Base-by-base conservation (phyloP, 2,888 invertebrate species). In the Drosophila rellima region DNA sequence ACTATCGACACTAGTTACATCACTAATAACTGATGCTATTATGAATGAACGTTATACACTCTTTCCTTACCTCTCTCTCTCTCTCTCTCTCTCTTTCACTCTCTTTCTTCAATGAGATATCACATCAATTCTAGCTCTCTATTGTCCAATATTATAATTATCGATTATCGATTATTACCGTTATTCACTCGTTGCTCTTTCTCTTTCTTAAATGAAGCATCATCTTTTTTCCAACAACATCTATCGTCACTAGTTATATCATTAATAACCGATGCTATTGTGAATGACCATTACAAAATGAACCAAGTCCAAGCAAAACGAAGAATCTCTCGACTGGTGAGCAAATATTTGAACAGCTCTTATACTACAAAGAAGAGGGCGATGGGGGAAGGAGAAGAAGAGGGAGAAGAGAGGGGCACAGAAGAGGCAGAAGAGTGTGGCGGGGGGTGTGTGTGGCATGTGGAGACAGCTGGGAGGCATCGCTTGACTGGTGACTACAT, bases 301-400 rank as follows among this genome's bases (percentile, higher is more conserved):
- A 23, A 33, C 6, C 60, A 40, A 33, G 60, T 35, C 60, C 42
- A 60, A 60, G n/a, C 54, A 35, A 26, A 47, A 35, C 7, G 18
- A 37, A 64, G 37, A 64, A 65, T 47, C 64, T 52, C 15, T 15
- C 17, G 15, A 55, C 47, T 51, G 33, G 17, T 51, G 37, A 11
- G 66, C 65, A 74, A 78, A 78, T 74, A 78, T 77, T 77, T 74
- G 35, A 64, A 64, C 71, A 77, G 54, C 70, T 70, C 44, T 57
- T 63, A 37, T n/a, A 51, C n/a, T 40, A 17, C 37, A 44, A 29
- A 50, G n/a, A 48, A 18, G 31, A 10, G 29, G 20, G 2, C 11
- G 45, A 52, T 10, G 39, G 15, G 8, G 8, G 17, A 17, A 15
- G 37, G 15, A 2, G 18, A 11, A 18, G 18, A 13, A 29, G 26